phyloP scores from a whole-genome alignment of 37 sponge, comb jelly and placozoan species.

The Geodia barretti region DNA sequence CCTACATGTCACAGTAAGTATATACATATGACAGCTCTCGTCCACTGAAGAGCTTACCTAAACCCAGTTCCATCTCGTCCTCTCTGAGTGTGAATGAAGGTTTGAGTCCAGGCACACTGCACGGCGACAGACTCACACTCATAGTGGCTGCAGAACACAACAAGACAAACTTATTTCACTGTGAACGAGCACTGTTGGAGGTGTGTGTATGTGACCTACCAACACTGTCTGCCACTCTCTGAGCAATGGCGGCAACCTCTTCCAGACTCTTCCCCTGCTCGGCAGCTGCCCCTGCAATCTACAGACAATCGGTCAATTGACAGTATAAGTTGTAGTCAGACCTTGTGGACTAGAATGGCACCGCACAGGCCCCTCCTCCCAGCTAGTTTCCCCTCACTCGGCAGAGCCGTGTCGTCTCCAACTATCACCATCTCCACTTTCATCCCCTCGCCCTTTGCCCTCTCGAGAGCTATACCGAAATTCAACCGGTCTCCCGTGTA shows the following conservation, averaged over 20 bases:
- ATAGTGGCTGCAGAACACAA: constrained; percentile 62
- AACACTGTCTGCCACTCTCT: constrained; percentile 55
- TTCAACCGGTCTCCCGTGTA: constrained; percentile 98
- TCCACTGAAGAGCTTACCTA: constrained; percentile 35
- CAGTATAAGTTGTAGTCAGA: constrained; percentile 1
- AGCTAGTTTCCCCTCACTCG: constrained; percentile 44
- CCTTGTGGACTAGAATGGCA: constrained; percentile 88
- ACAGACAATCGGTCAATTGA: neutral
- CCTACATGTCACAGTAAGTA: constrained; percentile 41
- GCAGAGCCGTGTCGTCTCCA: constrained; percentile 90
- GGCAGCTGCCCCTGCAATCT: constrained; percentile 93
- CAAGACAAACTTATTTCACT: neutral
- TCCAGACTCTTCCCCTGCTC: constrained; percentile 79
- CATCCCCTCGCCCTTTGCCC: constrained; percentile 79
- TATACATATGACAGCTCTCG: neutral
- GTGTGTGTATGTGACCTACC: constrained; percentile 22
- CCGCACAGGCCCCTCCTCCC: constrained; percentile 95
- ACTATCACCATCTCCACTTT: constrained; percentile 89
- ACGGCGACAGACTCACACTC: constrained; percentile 91
- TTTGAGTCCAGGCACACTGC: constrained; percentile 82
- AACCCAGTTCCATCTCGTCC: constrained; percentile 91
- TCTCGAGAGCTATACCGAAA: constrained; percentile 94
- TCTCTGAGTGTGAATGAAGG: constrained; percentile 79
- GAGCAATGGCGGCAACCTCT: constrained; percentile 61
- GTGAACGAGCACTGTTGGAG: neutral